Evolutionary conservation across 2,797 vertebrate species (phyloP).

Genomic region (Pseudopleuronectes americanus): DNA sequence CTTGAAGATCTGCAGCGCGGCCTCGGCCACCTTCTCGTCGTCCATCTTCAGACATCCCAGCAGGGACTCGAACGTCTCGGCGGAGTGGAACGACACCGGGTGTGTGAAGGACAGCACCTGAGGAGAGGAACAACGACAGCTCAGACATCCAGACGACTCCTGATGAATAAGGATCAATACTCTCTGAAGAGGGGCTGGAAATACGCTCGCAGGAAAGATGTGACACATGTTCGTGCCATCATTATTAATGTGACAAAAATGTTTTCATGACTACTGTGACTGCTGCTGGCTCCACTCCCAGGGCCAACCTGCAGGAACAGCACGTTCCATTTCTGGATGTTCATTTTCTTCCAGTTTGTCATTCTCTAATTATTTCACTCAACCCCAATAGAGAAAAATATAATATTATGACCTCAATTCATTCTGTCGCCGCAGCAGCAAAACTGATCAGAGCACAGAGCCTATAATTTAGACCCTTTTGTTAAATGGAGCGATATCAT

Average conservation of each 20-base stretch:
- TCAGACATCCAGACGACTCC: neutral
- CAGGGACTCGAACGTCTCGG: slow-evolving; percentile 98
- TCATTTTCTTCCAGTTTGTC: slow-evolving; percentile 9
- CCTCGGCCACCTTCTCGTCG: slow-evolving; percentile 98
- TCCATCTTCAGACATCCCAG: slow-evolving; percentile 98
- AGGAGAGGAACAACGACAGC: neutral
- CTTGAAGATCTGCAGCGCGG: slow-evolving; percentile 97
- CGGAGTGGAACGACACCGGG: slow-evolving; percentile 98
- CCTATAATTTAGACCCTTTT: slow-evolving; percentile 2
- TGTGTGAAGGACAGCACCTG: slow-evolving; percentile 99
- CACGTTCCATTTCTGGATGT: slow-evolving; percentile 7
- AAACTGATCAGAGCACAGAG: slow-evolving; percentile 4
- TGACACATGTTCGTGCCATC: neutral
- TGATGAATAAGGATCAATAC: neutral
- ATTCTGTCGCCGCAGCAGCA: slow-evolving; percentile 1
- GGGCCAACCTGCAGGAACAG: slow-evolving; percentile 12
- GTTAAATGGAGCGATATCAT: neutral
- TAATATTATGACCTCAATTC: slow-evolving; percentile 20
- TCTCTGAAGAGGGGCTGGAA: too few relatives aligned
- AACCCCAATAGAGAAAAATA: neutral
- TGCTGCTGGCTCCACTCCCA: neutral
- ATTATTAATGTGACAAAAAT: slow-evolving; percentile 16
- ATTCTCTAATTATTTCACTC: slow-evolving; percentile 4
- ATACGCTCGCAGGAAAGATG: neutral
- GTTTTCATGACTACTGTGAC: neutral